These are phyloP conservation scores for Orientallactaga bullata DNA, from an alignment of 2,113 vertebrate genomes.

Conservation along the genomic window DNA sequence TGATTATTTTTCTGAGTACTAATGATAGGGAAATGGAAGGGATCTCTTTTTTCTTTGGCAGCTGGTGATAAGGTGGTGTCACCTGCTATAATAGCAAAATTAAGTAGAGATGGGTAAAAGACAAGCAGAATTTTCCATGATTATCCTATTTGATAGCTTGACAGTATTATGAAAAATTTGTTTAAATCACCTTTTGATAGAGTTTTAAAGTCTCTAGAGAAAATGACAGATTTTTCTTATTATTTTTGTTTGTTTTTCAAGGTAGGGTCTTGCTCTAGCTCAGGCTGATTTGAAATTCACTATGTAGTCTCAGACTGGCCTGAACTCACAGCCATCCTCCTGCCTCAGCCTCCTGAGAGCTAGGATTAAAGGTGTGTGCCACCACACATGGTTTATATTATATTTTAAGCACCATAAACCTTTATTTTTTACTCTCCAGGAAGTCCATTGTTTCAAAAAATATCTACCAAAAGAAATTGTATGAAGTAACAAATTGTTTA, in stretches of 20 bases:
- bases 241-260: no score
- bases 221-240: constrained; percentile 29
- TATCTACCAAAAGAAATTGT: not conserved
- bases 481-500: not conserved
- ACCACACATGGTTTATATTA: not conserved
- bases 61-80: not conserved
- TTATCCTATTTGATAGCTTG: constrained; percentile 50
- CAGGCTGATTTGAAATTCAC: no score
- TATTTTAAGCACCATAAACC: constrained; percentile 10
- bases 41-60: constrained; percentile 12
- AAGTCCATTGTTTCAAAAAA: not conserved
- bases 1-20: constrained; percentile 60
- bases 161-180: constrained; percentile 30
- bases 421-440: not conserved
- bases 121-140: constrained; percentile 19
- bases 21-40: constrained; percentile 19
- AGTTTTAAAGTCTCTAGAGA: constrained; percentile 37
- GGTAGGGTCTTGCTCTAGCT: no score
- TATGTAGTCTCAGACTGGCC: no score
- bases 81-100: constrained; percentile 38
- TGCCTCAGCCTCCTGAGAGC: no score
- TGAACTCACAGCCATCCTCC: no score
- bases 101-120: not conserved
- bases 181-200: constrained; percentile 38
- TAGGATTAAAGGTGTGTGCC: no score